phyloP scores from a whole-genome alignment of 2,113 vertebrate genomes.

The Calcarius ornatus region DNA sequence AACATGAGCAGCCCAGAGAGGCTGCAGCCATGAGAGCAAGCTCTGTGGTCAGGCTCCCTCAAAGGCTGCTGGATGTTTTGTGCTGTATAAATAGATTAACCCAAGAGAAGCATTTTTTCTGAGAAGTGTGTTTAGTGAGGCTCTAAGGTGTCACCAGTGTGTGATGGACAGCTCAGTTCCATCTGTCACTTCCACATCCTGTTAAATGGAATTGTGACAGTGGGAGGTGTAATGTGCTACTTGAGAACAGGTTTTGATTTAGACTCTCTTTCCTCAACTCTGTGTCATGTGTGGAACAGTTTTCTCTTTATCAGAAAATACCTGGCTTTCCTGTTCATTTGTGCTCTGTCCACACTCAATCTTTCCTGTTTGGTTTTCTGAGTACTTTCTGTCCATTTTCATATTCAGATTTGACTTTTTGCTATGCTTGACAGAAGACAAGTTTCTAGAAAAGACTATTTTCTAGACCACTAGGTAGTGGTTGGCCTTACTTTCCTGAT shows the following conservation, averaged over 20 bases:
- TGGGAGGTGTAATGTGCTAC: neutral
- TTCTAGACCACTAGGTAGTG: neutral
- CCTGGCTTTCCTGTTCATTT: neutral
- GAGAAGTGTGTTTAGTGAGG: neutral
- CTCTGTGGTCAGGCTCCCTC: neutral
- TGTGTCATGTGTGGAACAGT: neutral
- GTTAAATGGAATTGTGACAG: neutral
- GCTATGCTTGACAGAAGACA: neutral
- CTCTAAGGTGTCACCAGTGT: fast-evolving
- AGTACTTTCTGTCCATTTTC: neutral
- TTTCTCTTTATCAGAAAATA: neutral
- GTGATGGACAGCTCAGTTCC: neutral
- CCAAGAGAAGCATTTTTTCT: neutral
- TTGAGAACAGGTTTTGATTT: neutral
- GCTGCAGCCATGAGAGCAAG: neutral
- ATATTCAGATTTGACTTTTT: neutral
- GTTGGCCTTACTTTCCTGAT: neutral
- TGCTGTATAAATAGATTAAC: neutral
- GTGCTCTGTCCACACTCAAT: neutral
- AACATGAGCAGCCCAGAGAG: neutral
- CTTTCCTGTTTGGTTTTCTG: neutral
- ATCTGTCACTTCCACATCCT: neutral
- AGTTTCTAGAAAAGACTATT: neutral
- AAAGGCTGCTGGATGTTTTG: neutral
- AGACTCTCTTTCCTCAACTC: neutral